These are phyloP conservation scores for Drosophila subobscura DNA, from an alignment of 1,140 invertebrate species.

Conservation along the genomic window DNA sequence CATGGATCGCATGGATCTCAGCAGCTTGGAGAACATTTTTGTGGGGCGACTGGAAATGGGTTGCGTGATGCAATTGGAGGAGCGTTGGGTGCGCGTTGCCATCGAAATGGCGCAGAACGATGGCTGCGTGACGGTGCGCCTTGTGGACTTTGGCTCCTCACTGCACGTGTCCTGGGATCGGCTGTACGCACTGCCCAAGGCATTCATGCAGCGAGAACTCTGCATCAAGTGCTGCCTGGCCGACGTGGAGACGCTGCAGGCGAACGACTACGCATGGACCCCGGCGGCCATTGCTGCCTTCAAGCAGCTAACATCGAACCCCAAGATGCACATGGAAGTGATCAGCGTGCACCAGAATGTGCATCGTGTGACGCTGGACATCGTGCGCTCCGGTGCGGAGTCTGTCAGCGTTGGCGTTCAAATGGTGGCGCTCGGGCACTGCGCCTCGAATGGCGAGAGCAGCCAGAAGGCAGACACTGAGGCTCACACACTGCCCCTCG, in stretches of 20 bases:
- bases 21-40: constrained; percentile 47
- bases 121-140: constrained; percentile 49
- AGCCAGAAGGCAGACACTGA: constrained; percentile 2
- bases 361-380: constrained; percentile 45
- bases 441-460: constrained; percentile 54
- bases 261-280: constrained; percentile 62
- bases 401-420: constrained; percentile 51
- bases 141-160: constrained; percentile 62
- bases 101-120: constrained; percentile 49
- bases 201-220: constrained; percentile 42
- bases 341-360: constrained; percentile 6
- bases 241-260: constrained; percentile 68
- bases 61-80: constrained; percentile 48
- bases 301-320: constrained; percentile 60
- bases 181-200: constrained; percentile 40
- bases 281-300: constrained; percentile 42
- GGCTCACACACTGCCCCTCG: background rate
- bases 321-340: constrained; percentile 54
- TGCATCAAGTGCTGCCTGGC: constrained; percentile 59
- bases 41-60: constrained; percentile 44
- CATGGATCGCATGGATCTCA: constrained; percentile 30
- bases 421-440: constrained; percentile 55
- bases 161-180: constrained; percentile 54
- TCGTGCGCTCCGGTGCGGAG: constrained; percentile 30
- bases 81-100: constrained; percentile 61